Conservation (phyloP, 2,797 vertebrate species). For the Oreortyx pictus region DNA sequence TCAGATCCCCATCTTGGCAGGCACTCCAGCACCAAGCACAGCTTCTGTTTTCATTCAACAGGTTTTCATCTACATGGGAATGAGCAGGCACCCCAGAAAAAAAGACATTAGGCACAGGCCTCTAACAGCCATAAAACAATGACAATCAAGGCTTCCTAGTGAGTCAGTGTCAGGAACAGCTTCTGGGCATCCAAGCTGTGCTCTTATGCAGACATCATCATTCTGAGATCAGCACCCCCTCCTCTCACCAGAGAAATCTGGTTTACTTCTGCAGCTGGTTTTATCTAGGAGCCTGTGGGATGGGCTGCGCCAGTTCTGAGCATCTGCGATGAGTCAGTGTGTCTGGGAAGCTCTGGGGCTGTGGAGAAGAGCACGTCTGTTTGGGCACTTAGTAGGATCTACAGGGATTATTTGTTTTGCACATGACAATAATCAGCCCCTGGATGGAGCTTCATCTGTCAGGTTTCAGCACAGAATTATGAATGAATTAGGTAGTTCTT, state of each 20-base stretch:
- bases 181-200: slow-evolving; percentile 7
- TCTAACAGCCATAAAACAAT: slow-evolving; percentile 22
- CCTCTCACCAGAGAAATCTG: neutral
- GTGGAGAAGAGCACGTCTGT: neutral
- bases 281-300: neutral
- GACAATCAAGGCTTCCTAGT: slow-evolving; percentile 34
- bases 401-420: neutral
- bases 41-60: neutral
- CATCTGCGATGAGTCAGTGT: neutral
- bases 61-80: slow-evolving; percentile 51
- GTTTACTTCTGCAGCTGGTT: slow-evolving; percentile 12
- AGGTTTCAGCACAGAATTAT: slow-evolving; percentile 5
- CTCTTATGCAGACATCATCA: neutral
- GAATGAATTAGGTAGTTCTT: slow-evolving; percentile 20
- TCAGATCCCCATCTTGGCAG: neutral
- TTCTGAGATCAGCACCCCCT: fast-evolving
- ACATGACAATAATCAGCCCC: slow-evolving; percentile 16
- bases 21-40: neutral
- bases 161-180: slow-evolving; percentile 6
- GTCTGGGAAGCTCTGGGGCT: neutral
- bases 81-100: slow-evolving; percentile 17
- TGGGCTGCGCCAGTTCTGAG: neutral
- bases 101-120: slow-evolving; percentile 20
- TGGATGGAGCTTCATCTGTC: neutral
- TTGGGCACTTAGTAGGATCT: neutral